A percentile compares a stretch with the other conserved stretches of the same genome.
Conservation (phyloP, 2,797 vertebrate species). For the Gadopsis marmoratus region DNA sequence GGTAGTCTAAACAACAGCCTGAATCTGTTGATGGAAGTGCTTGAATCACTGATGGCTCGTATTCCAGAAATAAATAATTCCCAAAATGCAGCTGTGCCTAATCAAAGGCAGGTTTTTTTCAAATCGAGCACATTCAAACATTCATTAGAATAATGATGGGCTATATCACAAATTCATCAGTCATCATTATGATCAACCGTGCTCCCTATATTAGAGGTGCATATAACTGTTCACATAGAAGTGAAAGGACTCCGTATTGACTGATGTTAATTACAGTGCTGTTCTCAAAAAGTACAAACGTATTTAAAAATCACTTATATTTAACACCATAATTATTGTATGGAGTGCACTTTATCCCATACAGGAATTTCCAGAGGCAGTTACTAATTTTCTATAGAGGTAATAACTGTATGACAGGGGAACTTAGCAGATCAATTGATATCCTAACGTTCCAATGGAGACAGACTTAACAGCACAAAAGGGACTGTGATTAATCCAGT, state of each 20-base stretch:
- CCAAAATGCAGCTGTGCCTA: slow-evolving; percentile 62
- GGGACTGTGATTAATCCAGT: slow-evolving; percentile 46
- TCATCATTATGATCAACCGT: slow-evolving; percentile 21
- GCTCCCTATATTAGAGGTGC: slow-evolving; percentile 28
- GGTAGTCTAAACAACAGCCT: neutral
- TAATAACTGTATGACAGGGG: slow-evolving; percentile 29
- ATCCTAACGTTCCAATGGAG: slow-evolving; percentile 14
- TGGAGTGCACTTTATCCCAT: slow-evolving; percentile 32
- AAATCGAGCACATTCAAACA: slow-evolving; percentile 45
- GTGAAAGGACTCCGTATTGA: slow-evolving; percentile 34
- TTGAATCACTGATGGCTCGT: slow-evolving; percentile 1
- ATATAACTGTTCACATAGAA: slow-evolving; percentile 11
- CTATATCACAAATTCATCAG: slow-evolving; percentile 23
- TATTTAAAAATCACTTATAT: slow-evolving; percentile 50
- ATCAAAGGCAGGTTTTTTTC: slow-evolving; percentile 50
- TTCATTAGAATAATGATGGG: slow-evolving; percentile 52
- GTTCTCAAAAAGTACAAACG: slow-evolving; percentile 31
- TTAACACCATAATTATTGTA: slow-evolving; percentile 54
- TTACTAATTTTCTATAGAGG: slow-evolving; percentile 36
- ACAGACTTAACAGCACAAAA: slow-evolving; percentile 29
- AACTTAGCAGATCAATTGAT: slow-evolving; percentile 32
- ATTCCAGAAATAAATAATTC: slow-evolving; percentile 43
- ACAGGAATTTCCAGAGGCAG: slow-evolving; percentile 30
- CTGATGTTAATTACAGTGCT: slow-evolving; percentile 55
- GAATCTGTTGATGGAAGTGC: slow-evolving; percentile 7